Base-by-base conservation (phyloP, 92 coral and sea anemone genomes). In the Phenganax marumi region DNA sequence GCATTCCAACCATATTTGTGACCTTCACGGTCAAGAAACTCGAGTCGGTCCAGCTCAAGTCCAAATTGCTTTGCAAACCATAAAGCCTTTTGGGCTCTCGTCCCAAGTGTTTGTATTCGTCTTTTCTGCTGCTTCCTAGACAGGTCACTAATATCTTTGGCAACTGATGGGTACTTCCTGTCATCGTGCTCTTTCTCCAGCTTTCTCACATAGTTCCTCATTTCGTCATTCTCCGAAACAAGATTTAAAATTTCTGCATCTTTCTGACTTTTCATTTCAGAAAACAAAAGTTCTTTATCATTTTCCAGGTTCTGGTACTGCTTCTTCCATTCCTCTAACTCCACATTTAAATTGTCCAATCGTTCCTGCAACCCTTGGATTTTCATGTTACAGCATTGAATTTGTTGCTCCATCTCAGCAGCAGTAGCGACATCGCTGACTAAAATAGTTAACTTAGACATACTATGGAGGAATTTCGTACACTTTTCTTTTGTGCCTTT, bases 21-120 rank as follows among this genome's bases (percentile, higher is more conserved):
- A 81, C 89, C 83, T 58, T 81, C 81, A 63, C 24, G 22, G 81
- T 86, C 86, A 24, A 55, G 33, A 26, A 86, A 81, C 77, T 81
- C 76, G 24, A 86, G 66, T 74, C 74, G 51, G 21, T 81, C 89
- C 39, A 86, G 73, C 56, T 86, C 86, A 12, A 82, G 80, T 54
- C 89, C 87, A 76, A 87, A 87, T 49, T 52, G 79, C 54, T 76
- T 73, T 33, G 84, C 64, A 23, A 87, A 83, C 90, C 84, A 83
- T 25, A 87, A 62, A 4, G 81, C 90, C 70, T 87, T 66, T 64
- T 87, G 33, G 68, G 90, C 90, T 52, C 90, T 68, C 46, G 74
- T 84, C 58, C 47, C 49, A 0, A 80, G 73, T 50, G 60, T 70
- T 13, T 85, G 55, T 26, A 84, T 3, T 50, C 77, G 75, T 57